Percentiles rank a stretch among this genome's conserved stretches.
These are phyloP conservation scores for Sebastes taczanowskii DNA, from an alignment of 2,797 vertebrate species.

Conservation along the genomic window DNA sequence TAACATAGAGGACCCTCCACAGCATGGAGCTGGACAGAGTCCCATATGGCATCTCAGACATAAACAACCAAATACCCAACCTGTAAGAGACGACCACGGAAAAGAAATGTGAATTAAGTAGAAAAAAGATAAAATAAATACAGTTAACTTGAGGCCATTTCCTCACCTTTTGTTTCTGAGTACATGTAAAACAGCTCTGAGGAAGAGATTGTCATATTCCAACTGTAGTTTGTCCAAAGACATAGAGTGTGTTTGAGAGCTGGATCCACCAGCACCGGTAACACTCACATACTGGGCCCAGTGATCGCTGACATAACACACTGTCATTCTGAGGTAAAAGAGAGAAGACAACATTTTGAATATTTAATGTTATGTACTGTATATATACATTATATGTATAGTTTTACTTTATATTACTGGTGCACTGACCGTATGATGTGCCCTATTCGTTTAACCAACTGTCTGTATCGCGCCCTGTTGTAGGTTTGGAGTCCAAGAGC, in stretches of 20 bases:
- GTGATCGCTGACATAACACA: conserved; percentile 96
- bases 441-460: conserved; percentile 96
- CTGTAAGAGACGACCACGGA: conserved; percentile 69
- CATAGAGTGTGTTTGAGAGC: conserved; percentile 79
- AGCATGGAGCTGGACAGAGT: conserved; percentile 93
- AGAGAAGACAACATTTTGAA: neutral
- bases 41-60: conserved; percentile 98
- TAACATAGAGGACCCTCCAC: conserved; percentile 95
- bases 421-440: conserved; percentile 90
- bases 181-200: conserved; percentile 92
- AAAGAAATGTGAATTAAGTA: neutral
- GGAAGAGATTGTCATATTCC: conserved; percentile 96
- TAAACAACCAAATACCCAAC: conserved; percentile 97
- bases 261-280: conserved; percentile 66
- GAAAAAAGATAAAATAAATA: neutral
- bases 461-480: conserved; percentile 94
- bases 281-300: conserved; percentile 91
- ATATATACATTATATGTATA: too few species aligned
- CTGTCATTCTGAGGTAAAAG: conserved; percentile 86
- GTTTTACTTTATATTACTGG: neutral
- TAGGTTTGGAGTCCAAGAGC: conserved; percentile 93
- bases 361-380: neutral
- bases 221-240: conserved; percentile 92
- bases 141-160: neutral
- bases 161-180: conserved; percentile 94